Base-by-base conservation (phyloP, 2,888 invertebrate genomes). In the Carterocephalus palaemon region DNA sequence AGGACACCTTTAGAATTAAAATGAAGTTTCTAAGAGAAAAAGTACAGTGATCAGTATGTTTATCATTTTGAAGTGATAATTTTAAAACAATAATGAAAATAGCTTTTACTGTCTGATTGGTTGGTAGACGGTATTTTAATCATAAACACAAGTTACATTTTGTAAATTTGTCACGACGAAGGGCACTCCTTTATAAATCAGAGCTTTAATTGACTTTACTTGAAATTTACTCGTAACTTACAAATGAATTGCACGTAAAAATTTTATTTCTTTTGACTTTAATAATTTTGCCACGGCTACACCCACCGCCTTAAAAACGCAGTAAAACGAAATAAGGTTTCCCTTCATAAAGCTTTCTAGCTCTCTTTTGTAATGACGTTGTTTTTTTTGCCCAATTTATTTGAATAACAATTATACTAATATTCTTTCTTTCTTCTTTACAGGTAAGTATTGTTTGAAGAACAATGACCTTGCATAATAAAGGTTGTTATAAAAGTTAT, bases 1-100 rank as follows among this genome's bases (percentile, higher is more conserved):
- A 53, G 61, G 49, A 64, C 66, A 55, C 59, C 45, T 46, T 43
- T 41, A 39, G 69, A 70, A 73, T 73, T 67, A 68, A 64, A 67
- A 74, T 66, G 62, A 64, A 57, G 43, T 47, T 38, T 19, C 8
- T 5, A 4, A 4, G 16, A 15, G 16, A 26, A 19, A 41, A 19
- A 50, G 48, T 48, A n/a, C n/a, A n/a, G n/a, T n/a, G n/a, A n/a
- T n/a, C n/a, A n/a, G n/a, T n/a, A n/a, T n/a, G n/a, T n/a, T n/a
- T n/a, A n/a, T n/a, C n/a, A n/a, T n/a, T n/a, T n/a, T n/a, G n/a
- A n/a, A n/a, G n/a, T n/a, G n/a, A n/a, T n/a, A n/a, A n/a, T n/a
- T n/a, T n/a, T n/a, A n/a, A n/a, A n/a, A n/a, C n/a, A n/a, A n/a
- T n/a, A n/a, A n/a, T n/a, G n/a, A n/a, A n/a, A n/a, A n/a, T n/a